Conservation (phyloP, 2,113 vertebrate species). For the Malaclemys terrapin region DNA sequence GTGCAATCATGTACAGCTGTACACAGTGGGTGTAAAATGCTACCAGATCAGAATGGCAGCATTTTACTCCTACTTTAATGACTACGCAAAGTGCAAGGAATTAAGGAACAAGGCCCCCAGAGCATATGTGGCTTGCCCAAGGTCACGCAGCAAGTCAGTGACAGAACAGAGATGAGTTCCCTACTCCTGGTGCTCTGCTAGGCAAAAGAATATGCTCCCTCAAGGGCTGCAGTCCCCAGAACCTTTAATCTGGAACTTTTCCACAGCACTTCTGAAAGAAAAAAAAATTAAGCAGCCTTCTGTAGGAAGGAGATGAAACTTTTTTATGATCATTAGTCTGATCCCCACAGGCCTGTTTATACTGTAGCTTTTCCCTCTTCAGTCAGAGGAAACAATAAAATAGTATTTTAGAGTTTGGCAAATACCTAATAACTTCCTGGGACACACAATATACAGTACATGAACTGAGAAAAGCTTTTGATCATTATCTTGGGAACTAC, state of each 20-base stretch:
- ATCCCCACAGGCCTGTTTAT: conserved; percentile 33
- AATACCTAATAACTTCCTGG: conserved; percentile 43
- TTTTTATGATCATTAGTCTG: conserved; percentile 6
- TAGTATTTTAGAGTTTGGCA: conserved; percentile 14
- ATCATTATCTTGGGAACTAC: conserved; percentile 31
- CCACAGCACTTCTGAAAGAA: rapidly evolving
- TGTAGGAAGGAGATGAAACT: neutral
- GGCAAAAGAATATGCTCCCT: neutral
- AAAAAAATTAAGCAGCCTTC: neutral
- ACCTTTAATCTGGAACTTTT: neutral
- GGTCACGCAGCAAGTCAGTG: neutral
- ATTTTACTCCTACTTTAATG: neutral
- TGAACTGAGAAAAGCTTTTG: conserved; percentile 38
- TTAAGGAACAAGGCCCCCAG: neutral
- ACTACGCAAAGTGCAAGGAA: neutral
- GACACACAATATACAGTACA: neutral
- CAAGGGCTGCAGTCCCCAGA: neutral
- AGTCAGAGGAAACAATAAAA: conserved; percentile 15
- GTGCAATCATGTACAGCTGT: neutral
- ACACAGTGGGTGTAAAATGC: rapidly evolving
- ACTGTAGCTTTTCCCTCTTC: neutral
- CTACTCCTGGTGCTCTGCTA: neutral
- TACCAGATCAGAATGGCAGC: neutral
- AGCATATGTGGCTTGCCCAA: neutral
- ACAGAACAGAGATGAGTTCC: neutral